Evolutionary conservation across 2,888 invertebrate species (phyloP).

Genomic region (Phanerotoma sp.): DNA sequence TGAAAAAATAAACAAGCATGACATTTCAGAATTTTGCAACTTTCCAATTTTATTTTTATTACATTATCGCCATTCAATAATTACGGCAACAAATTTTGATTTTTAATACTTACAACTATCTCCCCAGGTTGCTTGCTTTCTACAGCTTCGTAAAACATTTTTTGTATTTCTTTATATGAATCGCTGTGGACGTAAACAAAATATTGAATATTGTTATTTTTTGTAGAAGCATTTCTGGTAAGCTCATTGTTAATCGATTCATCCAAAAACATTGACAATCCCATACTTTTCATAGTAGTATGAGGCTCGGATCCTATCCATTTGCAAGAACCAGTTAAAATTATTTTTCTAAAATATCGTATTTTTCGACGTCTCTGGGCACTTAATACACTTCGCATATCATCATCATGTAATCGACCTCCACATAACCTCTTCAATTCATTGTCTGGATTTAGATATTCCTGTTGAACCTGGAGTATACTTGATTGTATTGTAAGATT

Average conservation of each 20-base stretch:
- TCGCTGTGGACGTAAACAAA: slow-evolving; percentile 76
- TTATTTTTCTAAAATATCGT: slow-evolving; percentile 65
- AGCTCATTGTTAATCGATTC: slow-evolving; percentile 58
- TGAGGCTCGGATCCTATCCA: slow-evolving; percentile 65
- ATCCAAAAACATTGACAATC: slow-evolving; percentile 71
- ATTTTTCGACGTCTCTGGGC: slow-evolving; percentile 67
- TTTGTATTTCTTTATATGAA: slow-evolving; percentile 73
- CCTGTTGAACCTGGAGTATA: slow-evolving; percentile 67
- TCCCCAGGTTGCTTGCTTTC: slow-evolving; percentile 78
- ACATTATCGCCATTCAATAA: no score
- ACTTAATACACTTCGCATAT: slow-evolving; percentile 56
- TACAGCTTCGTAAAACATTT: slow-evolving; percentile 74
- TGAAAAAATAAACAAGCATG: no score
- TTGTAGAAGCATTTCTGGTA: slow-evolving; percentile 51
- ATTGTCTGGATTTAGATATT: slow-evolving; percentile 76
- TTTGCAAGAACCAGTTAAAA: slow-evolving; percentile 59
- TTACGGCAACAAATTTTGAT: not conserved
- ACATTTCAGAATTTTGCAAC: no score
- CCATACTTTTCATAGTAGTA: slow-evolving; percentile 70
- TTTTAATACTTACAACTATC: slow-evolving; percentile 63
- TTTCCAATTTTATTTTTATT: no score
- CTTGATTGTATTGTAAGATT: slow-evolving; percentile 52
- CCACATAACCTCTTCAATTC: slow-evolving; percentile 83
- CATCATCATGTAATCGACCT: slow-evolving; percentile 62
- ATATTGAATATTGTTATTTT: slow-evolving; percentile 64